Base-by-base conservation (phyloP, 2,888 invertebrate species). In the Drosophila diplacantha region DNA sequence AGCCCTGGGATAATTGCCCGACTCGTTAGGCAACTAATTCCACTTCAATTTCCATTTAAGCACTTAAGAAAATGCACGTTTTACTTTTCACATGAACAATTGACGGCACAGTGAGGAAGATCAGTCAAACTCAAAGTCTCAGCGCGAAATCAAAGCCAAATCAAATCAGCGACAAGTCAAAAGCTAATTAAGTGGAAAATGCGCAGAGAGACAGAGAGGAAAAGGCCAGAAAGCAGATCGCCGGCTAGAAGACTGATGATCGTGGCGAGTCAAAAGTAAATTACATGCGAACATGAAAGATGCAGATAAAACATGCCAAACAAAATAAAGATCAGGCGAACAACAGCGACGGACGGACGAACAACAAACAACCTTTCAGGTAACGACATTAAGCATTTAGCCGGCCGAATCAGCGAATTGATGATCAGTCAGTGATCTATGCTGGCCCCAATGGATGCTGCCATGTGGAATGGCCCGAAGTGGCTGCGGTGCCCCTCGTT, bases 221-320 rank as follows among this genome's bases (percentile, higher is more conserved):
- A 29, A 49, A 32, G 54, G 71, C 62, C 31, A 29, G 37, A 51
- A 60, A 60, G 37, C 41, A 37, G 59, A 37, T 59, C 43, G 20
- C 24, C 22, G 12, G 18, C 20, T 11, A 3, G 18, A 61, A 58
- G 61, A 61, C 59, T 61, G 58, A 59, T 61, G 61, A 59, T 61
- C 61, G 43, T 59, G 61, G 60, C 16, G 29, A 61, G 61, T 58
- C 59, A 75, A 72, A 77, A 75, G 69, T 74, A 79, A 79, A 80
- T 80, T 81, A 80, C 81, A 79, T 79, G 79, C 74, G 79, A 80
- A 81, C 81, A 80, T 81, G 75, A 81, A 77, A 80, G 79, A 79
- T 81, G 76, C 77, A 79, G 78, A 79, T 79, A 63, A 79, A 79
- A 78, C 76, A 79, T 79, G 81, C 80, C 79, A 79, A 79, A 78